A percentile compares a stretch with the other conserved stretches of the same genome.
These are phyloP conservation scores for Epinephelus cyanopodus DNA, from an alignment of 2,113 vertebrate genomes.

Conservation along the genomic window DNA sequence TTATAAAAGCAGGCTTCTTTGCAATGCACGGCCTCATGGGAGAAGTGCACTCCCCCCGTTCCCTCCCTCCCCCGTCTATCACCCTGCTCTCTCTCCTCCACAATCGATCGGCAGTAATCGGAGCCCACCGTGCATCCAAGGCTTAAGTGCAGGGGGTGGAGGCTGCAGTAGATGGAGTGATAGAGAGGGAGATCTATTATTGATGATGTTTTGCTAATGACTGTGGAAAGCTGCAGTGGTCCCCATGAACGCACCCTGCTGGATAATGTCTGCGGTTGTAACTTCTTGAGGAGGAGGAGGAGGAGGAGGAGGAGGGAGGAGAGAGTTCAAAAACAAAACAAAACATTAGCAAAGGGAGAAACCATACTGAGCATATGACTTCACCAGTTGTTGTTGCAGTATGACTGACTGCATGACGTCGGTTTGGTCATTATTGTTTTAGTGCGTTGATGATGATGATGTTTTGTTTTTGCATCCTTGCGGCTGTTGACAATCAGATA, in stretches of 20 bases:
- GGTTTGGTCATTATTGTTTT: conserved; percentile 2
- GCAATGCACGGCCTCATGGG: conserved; percentile 45
- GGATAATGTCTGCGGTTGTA: conserved; percentile 67
- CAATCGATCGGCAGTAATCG: conserved; percentile 84
- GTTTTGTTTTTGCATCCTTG: not conserved
- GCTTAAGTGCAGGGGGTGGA: conserved; percentile 82
- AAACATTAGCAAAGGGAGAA: conserved; percentile 40
- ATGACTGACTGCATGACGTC: not conserved
- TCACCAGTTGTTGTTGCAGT: not conserved
- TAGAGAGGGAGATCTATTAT: conserved; percentile 85
- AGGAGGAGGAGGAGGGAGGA: not conserved
- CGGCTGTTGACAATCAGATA: not conserved
- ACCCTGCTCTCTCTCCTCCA: conserved; percentile 56
- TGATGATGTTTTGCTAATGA: conserved; percentile 86
- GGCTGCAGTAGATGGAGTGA: conserved; percentile 76
- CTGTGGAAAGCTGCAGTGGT: conserved; percentile 78
- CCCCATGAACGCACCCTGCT: conserved; percentile 54
- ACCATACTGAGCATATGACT: not conserved
- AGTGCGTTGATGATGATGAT: not conserved
- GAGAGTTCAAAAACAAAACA: conserved; percentile 56
- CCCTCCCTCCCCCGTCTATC: conserved; percentile 13
- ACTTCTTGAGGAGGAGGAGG: conserved; percentile 30
- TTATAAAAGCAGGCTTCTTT: conserved; percentile 53
- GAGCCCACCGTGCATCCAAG: conserved; percentile 72
- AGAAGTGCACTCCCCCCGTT: not conserved